A percentile compares a stretch with the other conserved stretches of the same genome.
These are phyloP conservation scores for Panagrolaimus sp. DNA, from an alignment of 1,140 invertebrate genomes.

Conservation along the genomic window DNA sequence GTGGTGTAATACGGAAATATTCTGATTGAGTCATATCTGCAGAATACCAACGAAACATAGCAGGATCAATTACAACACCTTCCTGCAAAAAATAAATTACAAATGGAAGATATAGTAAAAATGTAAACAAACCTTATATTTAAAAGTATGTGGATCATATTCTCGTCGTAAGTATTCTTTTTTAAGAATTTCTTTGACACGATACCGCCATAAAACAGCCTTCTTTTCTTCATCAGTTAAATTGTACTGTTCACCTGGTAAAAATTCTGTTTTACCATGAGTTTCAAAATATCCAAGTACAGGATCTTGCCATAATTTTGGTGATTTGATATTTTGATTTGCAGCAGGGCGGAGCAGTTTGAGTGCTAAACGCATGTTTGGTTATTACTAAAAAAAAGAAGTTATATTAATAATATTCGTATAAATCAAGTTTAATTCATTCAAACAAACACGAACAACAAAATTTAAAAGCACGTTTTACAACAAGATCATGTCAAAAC, in stretches of 20 bases:
- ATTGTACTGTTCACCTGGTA: conserved; percentile 57
- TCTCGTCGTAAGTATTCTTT: conserved; percentile 58
- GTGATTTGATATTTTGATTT: conserved; percentile 54
- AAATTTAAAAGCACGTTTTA: too few species aligned
- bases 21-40: conserved; percentile 58
- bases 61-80: conserved; percentile 56
- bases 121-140: conserved; percentile 51
- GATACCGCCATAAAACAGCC: conserved; percentile 57
- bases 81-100: conserved; percentile 32
- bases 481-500: too few species aligned
- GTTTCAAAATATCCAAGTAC: conserved; percentile 57
- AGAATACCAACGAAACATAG: conserved; percentile 59
- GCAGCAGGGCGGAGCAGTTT: conserved; percentile 54
- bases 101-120: neutral
- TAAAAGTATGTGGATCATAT: conserved; percentile 56
- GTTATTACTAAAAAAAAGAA: neutral
- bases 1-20: conserved; percentile 52
- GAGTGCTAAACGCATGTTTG: conserved; percentile 48
- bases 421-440: too few species aligned
- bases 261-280: conserved; percentile 57
- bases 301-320: conserved; percentile 57
- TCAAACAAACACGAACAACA: too few species aligned
- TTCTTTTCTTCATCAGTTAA: conserved; percentile 58
- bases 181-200: conserved; percentile 59
- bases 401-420: too few species aligned